phyloP scores from a whole-genome alignment of 1,140 invertebrate genomes.

The Drosophila teissieri region DNA sequence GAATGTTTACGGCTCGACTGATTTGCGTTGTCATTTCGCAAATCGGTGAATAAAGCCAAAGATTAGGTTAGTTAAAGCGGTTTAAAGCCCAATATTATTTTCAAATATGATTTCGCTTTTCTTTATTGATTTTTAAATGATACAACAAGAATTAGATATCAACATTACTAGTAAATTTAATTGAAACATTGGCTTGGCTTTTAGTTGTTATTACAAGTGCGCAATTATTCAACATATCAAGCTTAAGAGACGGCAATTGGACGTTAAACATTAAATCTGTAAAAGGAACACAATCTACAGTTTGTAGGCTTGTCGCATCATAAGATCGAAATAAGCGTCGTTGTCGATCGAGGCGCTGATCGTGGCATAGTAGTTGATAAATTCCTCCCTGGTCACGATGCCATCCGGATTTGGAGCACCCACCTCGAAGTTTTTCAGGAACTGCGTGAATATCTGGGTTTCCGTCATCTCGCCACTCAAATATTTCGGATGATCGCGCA shows the following conservation, averaged over 20 bases:
- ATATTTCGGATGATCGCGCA: constrained; percentile 86
- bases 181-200: constrained; percentile 37
- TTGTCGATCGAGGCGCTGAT: constrained; percentile 97
- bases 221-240: constrained; percentile 18
- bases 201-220: constrained; percentile 26
- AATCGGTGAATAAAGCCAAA: constrained; percentile 41
- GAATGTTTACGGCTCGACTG: constrained; percentile 38
- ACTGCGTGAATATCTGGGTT: constrained; percentile 92
- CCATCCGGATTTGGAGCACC: constrained; percentile 90
- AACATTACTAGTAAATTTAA: constrained; percentile 29
- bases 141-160: background rate
- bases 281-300: constrained; percentile 86
- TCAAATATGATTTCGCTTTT: no score
- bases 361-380: constrained; percentile 96
- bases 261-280: constrained; percentile 5
- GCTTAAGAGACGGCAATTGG: constrained; percentile 32
- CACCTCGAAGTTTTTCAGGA: constrained; percentile 94
- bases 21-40: constrained; percentile 43
- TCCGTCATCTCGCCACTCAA: constrained; percentile 95
- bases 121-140: background rate
- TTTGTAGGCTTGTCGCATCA: constrained; percentile 96
- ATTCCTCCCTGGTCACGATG: constrained; percentile 95
- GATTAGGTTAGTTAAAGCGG: constrained; percentile 13
- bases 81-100: constrained; percentile 6
- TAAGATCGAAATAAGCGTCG: constrained; percentile 96